Conservation (phyloP, 2,797 vertebrate species). For the Gymnoscopelus braueri region DNA sequence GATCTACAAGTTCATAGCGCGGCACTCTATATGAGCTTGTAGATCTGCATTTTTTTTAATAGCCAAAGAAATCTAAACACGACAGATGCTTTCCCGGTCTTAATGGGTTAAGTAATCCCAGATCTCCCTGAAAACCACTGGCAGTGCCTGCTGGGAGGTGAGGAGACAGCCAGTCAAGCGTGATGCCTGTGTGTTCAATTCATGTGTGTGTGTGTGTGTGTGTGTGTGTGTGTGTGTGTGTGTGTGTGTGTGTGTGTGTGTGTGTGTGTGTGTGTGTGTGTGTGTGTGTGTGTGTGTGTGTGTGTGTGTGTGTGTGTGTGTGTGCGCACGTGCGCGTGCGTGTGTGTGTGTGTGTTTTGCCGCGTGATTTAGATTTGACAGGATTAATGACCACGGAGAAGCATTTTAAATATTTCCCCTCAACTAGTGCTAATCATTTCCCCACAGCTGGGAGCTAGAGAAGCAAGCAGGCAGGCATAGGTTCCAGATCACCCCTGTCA, state of each 20-base stretch:
- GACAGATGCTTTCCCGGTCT: too few relatives aligned
- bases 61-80: too few relatives aligned
- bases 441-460: constrained; percentile 60
- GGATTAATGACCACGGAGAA: constrained; percentile 73
- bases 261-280: not conserved
- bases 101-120: constrained; percentile 72
- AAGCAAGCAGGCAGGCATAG: constrained; percentile 34
- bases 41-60: too few relatives aligned
- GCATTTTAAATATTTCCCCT: constrained; percentile 57
- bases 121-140: constrained; percentile 52
- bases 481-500: constrained; percentile 70
- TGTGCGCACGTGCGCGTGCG: too few relatives aligned
- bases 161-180: constrained; percentile 23
- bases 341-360: constrained; percentile 27
- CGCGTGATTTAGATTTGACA: constrained; percentile 56
- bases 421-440: constrained; percentile 69
- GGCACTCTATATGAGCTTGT: too few relatives aligned
- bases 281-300: not conserved
- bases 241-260: not conserved
- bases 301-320: not conserved
- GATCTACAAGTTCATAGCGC: too few relatives aligned
- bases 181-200: constrained; percentile 37
- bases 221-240: not conserved
- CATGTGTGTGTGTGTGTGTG: not conserved
- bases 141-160: constrained; percentile 51